Evolutionary conservation across 2,888 invertebrate species (phyloP).

Genomic region (Salpingus planirostris): DNA sequence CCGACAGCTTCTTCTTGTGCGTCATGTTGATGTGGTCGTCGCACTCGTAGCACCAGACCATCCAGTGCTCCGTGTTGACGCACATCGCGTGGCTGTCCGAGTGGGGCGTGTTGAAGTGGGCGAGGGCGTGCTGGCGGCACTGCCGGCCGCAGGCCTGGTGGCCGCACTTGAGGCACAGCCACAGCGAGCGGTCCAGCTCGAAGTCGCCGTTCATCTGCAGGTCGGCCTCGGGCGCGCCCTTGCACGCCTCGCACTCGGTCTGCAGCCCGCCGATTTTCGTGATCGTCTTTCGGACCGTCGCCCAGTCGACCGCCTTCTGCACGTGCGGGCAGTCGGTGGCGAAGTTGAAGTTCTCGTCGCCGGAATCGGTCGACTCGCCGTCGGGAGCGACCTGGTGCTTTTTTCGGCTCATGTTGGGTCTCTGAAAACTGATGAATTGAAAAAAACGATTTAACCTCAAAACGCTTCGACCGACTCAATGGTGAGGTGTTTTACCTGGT

Average conservation of each 20-base stretch:
- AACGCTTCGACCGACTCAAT: no score
- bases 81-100: conserved; percentile 69
- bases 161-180: conserved; percentile 79
- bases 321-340: conserved; percentile 60
- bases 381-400: conserved; percentile 61
- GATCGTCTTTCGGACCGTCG: conserved; percentile 47
- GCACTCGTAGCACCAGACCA: conserved; percentile 73
- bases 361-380: conserved; percentile 62
- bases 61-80: conserved; percentile 62
- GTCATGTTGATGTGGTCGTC: conserved; percentile 57
- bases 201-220: conserved; percentile 29
- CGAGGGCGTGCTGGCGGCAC: conserved; percentile 60
- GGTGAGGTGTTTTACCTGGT: no score
- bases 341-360: conserved; percentile 56
- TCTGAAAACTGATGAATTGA: no score
- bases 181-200: conserved; percentile 49
- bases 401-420: conserved; percentile 68
- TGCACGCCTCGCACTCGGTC: conserved; percentile 46
- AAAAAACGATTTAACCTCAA: no score
- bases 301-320: conserved; percentile 57
- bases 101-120: conserved; percentile 65
- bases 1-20: conserved; percentile 57
- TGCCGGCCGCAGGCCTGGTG: conserved; percentile 64
- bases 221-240: conserved; percentile 16
- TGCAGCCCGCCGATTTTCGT: conserved; percentile 41